These are phyloP conservation scores for Antheraea pernyi DNA, from an alignment of 1,140 invertebrate species.

Conservation along the genomic window DNA sequence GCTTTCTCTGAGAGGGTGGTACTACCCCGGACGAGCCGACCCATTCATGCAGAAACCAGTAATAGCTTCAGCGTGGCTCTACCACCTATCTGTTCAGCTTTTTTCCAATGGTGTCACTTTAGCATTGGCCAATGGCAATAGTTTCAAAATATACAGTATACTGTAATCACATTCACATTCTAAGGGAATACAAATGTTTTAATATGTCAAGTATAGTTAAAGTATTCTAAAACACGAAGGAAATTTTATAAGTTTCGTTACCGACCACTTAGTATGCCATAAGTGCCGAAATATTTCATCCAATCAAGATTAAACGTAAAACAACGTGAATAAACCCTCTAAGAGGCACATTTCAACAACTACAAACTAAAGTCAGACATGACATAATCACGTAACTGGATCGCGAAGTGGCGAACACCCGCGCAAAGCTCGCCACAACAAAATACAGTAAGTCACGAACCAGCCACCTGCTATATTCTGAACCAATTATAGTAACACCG, in stretches of 20 bases:
- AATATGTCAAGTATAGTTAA: background rate
- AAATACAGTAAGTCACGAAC: constrained; percentile 47
- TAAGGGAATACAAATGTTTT: too few relatives aligned
- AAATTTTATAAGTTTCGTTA: background rate
- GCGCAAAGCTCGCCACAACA: constrained; percentile 19
- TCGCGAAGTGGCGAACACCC: constrained; percentile 11
- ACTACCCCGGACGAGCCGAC: too few relatives aligned
- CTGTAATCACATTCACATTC: too few relatives aligned
- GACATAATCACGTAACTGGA: constrained; percentile 36
- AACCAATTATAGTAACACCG: constrained; percentile 62
- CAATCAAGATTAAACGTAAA: background rate
- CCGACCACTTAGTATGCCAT: background rate
- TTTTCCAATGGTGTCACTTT: too few relatives aligned
- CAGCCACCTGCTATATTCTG: constrained; percentile 56
- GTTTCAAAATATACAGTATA: too few relatives aligned
- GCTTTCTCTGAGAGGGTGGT: too few relatives aligned
- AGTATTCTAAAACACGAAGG: background rate
- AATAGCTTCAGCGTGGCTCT: too few relatives aligned
- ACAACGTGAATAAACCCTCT: constrained; percentile 20
- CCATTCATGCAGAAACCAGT: too few relatives aligned
- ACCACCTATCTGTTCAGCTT: too few relatives aligned
- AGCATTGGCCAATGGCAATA: too few relatives aligned
- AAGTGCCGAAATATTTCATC: background rate
- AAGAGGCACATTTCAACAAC: constrained; percentile 10
- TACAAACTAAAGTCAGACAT: constrained; percentile 27